These are phyloP conservation scores for Saxicola maurus DNA, from an alignment of 2,797 vertebrate species.

Conservation along the genomic window DNA sequence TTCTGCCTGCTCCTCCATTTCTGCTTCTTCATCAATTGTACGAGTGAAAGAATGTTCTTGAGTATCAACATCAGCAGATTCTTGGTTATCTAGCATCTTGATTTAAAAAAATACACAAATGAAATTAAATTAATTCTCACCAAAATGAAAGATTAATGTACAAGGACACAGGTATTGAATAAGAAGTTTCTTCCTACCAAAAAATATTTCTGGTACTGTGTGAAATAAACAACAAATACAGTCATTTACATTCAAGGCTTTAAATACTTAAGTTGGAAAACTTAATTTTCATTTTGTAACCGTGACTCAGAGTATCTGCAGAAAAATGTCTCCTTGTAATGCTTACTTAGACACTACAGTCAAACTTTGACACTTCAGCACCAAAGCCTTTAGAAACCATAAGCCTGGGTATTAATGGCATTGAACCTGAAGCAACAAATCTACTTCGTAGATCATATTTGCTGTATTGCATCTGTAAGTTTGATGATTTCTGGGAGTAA, in stretches of 20 bases:
- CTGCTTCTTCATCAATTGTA: conserved; percentile 96
- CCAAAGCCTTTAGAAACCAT: background rate
- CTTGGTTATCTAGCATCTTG: conserved; percentile 91
- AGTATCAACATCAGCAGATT: conserved; percentile 87
- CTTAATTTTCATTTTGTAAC: background rate
- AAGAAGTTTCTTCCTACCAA: background rate
- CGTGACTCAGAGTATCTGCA: background rate
- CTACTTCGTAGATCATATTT: background rate
- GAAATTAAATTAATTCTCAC: background rate
- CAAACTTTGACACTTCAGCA: background rate
- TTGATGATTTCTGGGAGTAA: background rate
- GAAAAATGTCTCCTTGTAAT: background rate
- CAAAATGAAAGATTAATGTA: background rate
- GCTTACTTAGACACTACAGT: background rate
- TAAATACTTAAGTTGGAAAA: background rate
- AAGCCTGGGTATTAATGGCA: background rate
- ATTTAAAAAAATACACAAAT: background rate
- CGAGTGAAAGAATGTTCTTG: conserved; percentile 93
- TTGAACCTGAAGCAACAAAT: background rate
- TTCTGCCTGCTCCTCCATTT: conserved; percentile 91
- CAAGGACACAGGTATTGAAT: background rate
- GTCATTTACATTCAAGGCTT: background rate
- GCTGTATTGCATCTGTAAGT: background rate
- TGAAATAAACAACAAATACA: background rate
- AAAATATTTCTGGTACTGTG: background rate